Evolutionary conservation across 2,113 vertebrate genomes (phyloP).

Genomic region (Caranx melampygus): DNA sequence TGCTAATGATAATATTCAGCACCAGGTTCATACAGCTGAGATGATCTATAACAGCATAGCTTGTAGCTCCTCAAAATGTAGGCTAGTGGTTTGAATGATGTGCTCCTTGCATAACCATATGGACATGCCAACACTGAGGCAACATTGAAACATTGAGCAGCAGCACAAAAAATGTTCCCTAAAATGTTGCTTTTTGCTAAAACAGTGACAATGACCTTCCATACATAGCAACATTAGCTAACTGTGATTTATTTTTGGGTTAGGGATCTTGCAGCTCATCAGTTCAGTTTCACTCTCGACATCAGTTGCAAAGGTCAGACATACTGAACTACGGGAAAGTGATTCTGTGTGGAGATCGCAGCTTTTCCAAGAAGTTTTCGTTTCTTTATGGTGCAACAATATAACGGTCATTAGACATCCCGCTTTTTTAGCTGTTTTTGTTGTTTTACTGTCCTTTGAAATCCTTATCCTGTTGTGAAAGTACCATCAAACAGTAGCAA

Average conservation of each 20-base stretch:
- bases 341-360: background rate
- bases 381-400: background rate
- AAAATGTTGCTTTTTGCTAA: background rate
- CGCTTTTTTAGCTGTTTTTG: slow-evolving; percentile 41
- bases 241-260: background rate
- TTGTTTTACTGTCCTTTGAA: slow-evolving; percentile 53
- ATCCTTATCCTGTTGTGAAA: slow-evolving; percentile 49
- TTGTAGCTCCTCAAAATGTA: too few species aligned
- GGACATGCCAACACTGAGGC: too few species aligned
- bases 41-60: too few species aligned
- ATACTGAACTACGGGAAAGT: background rate
- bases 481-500: slow-evolving; percentile 75
- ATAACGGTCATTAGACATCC: slow-evolving; percentile 22
- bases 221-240: background rate
- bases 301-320: slow-evolving; percentile 15
- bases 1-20: too few species aligned
- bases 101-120: too few species aligned
- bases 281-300: background rate
- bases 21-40: too few species aligned
- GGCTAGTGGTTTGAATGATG: too few species aligned
- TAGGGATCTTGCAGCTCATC: background rate
- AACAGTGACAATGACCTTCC: background rate
- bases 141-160: background rate
- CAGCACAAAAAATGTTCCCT: background rate
- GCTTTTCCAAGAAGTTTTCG: background rate